phyloP scores from a whole-genome alignment of 1,140 invertebrate genomes.

The Conus ventricosus region DNA sequence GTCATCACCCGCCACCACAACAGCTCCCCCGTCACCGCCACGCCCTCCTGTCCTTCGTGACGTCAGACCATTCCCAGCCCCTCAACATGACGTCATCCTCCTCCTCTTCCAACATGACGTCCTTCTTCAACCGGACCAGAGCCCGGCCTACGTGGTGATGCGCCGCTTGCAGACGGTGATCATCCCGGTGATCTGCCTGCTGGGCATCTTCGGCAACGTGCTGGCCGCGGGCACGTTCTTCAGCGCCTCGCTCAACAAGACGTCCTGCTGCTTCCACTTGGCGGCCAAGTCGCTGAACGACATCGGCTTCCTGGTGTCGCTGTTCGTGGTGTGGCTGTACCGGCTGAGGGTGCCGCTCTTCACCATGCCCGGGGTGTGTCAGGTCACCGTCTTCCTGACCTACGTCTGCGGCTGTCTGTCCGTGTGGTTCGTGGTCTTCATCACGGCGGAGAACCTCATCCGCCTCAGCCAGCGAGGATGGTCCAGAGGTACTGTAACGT shows the following conservation, averaged over 20 bases:
- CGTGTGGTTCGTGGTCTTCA: constrained; percentile 70
- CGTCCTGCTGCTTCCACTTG: constrained; percentile 56
- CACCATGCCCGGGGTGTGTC: constrained; percentile 60
- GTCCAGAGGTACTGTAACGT: constrained; percentile 63
- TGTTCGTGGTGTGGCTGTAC: constrained; percentile 76
- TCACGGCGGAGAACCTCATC: constrained; percentile 64
- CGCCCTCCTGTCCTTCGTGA: not conserved
- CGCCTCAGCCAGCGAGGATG: constrained; percentile 64
- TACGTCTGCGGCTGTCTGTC: constrained; percentile 69
- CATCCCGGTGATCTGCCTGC: constrained; percentile 53
- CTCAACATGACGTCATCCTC: not conserved
- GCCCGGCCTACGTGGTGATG: constrained; percentile 29
- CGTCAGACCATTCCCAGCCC: not conserved
- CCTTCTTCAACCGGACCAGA: not conserved
- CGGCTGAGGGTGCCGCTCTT: constrained; percentile 72
- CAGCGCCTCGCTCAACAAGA: constrained; percentile 38
- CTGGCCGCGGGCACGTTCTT: constrained; percentile 51
- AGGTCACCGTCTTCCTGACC: constrained; percentile 64
- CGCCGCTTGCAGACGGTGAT: constrained; percentile 37
- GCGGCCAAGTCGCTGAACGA: constrained; percentile 52
- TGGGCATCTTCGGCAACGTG: constrained; percentile 54
- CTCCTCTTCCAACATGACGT: not conserved
- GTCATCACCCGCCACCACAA: not conserved
- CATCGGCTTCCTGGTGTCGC: constrained; percentile 54
- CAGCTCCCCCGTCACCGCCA: not conserved